phyloP scores from a whole-genome alignment of 2,888 invertebrate species.

The Ypsolopha sequella region DNA sequence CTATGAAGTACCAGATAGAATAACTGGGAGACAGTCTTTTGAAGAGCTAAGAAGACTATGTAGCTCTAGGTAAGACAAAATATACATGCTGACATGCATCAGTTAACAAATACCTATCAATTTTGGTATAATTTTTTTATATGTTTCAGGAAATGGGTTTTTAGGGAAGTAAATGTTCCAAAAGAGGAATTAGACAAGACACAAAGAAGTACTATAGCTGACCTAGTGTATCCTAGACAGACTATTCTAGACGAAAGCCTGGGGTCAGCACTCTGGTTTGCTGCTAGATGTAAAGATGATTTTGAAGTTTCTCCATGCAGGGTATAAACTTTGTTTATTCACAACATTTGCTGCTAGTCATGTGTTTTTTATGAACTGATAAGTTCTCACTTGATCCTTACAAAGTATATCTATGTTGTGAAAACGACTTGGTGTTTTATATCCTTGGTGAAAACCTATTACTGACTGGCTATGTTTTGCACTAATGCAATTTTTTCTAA shows the following conservation, averaged over 20 bases:
- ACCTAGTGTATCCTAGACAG: conserved; percentile 86
- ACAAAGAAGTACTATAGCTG: conserved; percentile 73
- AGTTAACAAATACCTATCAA: neutral
- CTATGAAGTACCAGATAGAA: conserved; percentile 86
- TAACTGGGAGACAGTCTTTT: conserved; percentile 80
- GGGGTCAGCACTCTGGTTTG: conserved; percentile 98
- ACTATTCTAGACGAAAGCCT: conserved; percentile 96
- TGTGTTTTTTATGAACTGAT: too few relatives aligned
- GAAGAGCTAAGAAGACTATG: conserved; percentile 77
- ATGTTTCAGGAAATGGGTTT: conserved; percentile 79
- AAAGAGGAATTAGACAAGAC: conserved; percentile 72
- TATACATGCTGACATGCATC: neutral
- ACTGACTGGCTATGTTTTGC: too few relatives aligned
- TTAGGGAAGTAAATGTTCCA: conserved; percentile 83
- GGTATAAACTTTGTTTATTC: conserved; percentile 30
- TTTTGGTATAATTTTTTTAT: neutral
- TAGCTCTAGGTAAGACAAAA: conserved; percentile 60
- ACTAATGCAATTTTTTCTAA: too few relatives aligned
- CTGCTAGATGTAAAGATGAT: conserved; percentile 78
- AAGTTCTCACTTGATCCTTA: too few relatives aligned
- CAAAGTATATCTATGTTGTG: too few relatives aligned
- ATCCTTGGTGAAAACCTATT: too few relatives aligned
- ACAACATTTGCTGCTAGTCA: too few relatives aligned
- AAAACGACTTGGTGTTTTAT: too few relatives aligned
- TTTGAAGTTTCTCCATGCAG: conserved; percentile 72